Evolutionary conservation across 2,888 invertebrate species (phyloP), one percentile per base, ranked within the genome.

Genomic region (Drosophila planitibia): DNA sequence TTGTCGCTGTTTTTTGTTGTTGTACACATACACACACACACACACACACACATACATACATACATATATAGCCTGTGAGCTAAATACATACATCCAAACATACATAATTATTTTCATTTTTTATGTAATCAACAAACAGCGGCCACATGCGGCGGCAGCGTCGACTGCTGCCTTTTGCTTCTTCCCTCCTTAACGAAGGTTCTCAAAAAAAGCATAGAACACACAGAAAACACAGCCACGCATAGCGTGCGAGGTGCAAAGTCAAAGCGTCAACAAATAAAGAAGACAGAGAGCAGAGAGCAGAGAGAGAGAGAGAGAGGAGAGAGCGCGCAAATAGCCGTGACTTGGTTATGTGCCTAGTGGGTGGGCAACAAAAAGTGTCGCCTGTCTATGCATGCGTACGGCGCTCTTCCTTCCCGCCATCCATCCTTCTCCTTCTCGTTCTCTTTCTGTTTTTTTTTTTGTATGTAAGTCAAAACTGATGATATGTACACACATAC

Each of bases 51-150:
- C 52, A 55, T 49, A 64, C 47, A 39, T 55, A 75, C 22, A 44
- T 49, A 59, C 33, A 37, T 44, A 51, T 49, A 47, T 60, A 53
- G 44, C 59, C 53, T 57, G 49, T 64, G 60, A 37, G 72, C 79
- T 77, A 64, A 51, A 79, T 82, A 54, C 19, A 37, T 53, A 55
- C 28, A 39, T 67, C 58, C 51, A 68, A 68, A 68, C 68, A 68
- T 68, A 71, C 65, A 79, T 83, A 66, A 80, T 80, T 83, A 83
- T 80, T 79, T 79, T 82, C 54, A 82, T 80, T 83, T 83, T 80
- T 85, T 85, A 91, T 85, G 85, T 85, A 85, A 85, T 85, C 91
- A 83, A 83, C 91, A 91, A 89, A 79, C 87, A 75, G 72, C 83
- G 68, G 66, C 78, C 84, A 81, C 81, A 81, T 81, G 81, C 81